A percentile compares a stretch with the other conserved stretches of the same genome.
Conservation (phyloP, 2,888 invertebrate species). For the Mongoloraphidia duomilia region DNA sequence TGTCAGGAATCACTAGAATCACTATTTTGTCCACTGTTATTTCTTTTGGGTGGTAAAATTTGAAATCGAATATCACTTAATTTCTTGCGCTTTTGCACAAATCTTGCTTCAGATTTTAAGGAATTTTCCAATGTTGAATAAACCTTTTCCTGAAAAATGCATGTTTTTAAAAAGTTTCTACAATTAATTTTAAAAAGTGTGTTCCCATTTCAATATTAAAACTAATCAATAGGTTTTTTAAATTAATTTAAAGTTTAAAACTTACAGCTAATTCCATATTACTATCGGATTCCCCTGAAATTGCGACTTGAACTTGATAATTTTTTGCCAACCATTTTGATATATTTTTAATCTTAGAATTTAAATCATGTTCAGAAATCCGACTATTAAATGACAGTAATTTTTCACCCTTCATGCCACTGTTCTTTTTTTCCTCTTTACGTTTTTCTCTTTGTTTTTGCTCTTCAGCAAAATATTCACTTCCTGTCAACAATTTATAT, state of each 20-base stretch:
- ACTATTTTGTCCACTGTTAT: conserved; percentile 7
- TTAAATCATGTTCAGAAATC: conserved; percentile 51
- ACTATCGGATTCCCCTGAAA: conserved; percentile 33
- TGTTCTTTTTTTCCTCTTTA: conserved; percentile 28
- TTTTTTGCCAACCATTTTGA: conserved; percentile 49
- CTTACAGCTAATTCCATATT: conserved; percentile 27
- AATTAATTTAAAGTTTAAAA: conserved; percentile 7
- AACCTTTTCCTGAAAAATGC: conserved; percentile 40
- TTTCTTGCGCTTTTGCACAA: conserved; percentile 49
- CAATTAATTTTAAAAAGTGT: neutral
- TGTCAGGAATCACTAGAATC: neutral
- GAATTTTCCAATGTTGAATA: conserved; percentile 39
- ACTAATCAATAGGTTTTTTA: neutral
- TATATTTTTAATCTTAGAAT: conserved; percentile 47
- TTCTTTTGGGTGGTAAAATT: conserved; percentile 36
- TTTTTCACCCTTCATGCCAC: conserved; percentile 44
- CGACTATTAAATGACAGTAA: conserved; percentile 43
- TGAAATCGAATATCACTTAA: conserved; percentile 46
- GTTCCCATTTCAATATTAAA: neutral
- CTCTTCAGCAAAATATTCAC: conserved; percentile 50
- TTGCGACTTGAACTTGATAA: conserved; percentile 45
- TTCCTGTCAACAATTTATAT: conserved; percentile 52
- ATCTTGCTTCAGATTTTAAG: conserved; percentile 34
- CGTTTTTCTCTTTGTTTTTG: conserved; percentile 36
- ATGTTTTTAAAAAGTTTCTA: neutral